phyloP scores from a whole-genome alignment of 1,140 invertebrate species.

The Onthophagus taurus region DNA sequence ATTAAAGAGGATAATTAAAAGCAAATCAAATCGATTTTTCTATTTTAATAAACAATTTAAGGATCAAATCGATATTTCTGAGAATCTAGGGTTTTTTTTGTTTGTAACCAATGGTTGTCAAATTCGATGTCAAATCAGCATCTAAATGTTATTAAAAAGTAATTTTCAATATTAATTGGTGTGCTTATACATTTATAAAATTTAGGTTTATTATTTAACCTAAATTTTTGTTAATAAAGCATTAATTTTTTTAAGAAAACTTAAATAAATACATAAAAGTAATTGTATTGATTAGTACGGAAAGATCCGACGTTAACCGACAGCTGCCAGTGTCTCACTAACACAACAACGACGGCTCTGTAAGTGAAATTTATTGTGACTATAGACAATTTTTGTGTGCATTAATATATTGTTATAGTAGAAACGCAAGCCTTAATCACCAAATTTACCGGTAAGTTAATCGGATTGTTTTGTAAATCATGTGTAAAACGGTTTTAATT shows the following conservation, averaged over 20 bases:
- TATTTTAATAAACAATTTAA: too few species aligned
- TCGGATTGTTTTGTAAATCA: not conserved
- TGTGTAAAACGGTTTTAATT: slow-evolving; percentile 7
- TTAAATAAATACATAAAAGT: slow-evolving; percentile 2
- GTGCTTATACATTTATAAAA: too few species aligned
- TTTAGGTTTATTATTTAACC: too few species aligned
- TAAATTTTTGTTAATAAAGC: too few species aligned
- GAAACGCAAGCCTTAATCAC: slow-evolving; percentile 2
- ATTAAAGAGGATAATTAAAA: too few species aligned
- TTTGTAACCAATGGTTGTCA: too few species aligned
- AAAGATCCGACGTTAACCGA: slow-evolving; percentile 11
- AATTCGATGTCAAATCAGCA: too few species aligned
- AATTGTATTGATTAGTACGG: slow-evolving; percentile 5
- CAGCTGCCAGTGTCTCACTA: slow-evolving; percentile 10
- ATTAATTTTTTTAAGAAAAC: not conserved
- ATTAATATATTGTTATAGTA: slow-evolving; percentile 3
- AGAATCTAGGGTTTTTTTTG: too few species aligned
- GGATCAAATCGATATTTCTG: too few species aligned
- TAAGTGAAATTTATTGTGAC: slow-evolving; percentile 14
- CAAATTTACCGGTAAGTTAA: slow-evolving; percentile 9
- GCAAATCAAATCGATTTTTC: too few species aligned
- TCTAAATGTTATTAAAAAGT: too few species aligned
- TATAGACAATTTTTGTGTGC: slow-evolving; percentile 14
- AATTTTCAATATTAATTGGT: too few species aligned
- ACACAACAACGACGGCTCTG: slow-evolving; percentile 13